These are phyloP conservation scores for Squalus acanthias DNA, from an alignment of 2,797 vertebrate species.

Conservation along the genomic window DNA sequence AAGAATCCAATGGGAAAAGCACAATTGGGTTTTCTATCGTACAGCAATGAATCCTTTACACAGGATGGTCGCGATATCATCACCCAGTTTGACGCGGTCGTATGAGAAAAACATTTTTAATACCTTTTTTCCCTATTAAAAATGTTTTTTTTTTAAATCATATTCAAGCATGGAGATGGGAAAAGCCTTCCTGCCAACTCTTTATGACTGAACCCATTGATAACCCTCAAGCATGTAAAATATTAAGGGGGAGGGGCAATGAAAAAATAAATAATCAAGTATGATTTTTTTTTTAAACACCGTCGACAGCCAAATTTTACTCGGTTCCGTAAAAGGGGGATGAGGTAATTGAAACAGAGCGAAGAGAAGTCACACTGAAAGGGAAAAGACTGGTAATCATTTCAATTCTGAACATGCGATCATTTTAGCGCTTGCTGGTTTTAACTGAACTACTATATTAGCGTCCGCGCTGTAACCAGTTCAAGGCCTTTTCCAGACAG, in stretches of 20 bases:
- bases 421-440: background rate
- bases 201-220: constrained; percentile 24
- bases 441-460: background rate
- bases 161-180: background rate
- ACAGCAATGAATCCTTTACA: background rate
- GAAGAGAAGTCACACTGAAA: background rate
- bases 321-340: background rate
- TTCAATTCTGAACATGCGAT: background rate
- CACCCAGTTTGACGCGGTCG: background rate
- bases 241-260: constrained; percentile 29
- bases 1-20: background rate
- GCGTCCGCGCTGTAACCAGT: constrained; percentile 5
- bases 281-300: background rate
- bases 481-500: background rate
- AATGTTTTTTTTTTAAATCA: background rate
- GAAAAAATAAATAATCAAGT: constrained; percentile 27
- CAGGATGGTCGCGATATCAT: background rate
- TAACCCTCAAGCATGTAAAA: constrained; percentile 23
- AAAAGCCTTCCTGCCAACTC: background rate
- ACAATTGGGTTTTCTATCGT: background rate
- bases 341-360: constrained; percentile 16
- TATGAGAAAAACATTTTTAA: background rate
- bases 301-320: background rate
- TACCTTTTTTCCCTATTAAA: background rate
- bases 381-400: constrained; percentile 29